These are phyloP conservation scores for Rhagoletis zephyria DNA, from an alignment of 1,140 invertebrate genomes.

Conservation along the genomic window DNA sequence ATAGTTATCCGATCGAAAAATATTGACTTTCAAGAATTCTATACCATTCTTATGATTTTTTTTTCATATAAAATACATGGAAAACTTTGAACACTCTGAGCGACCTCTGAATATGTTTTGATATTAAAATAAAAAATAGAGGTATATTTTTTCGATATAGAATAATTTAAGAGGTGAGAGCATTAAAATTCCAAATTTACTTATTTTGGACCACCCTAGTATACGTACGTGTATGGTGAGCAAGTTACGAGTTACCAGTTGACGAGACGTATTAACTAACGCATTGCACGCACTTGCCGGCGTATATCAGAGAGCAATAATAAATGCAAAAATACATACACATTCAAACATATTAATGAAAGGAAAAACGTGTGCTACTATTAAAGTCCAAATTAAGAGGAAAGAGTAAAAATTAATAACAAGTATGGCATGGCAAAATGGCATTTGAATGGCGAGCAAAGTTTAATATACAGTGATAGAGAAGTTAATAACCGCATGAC, in stretches of 20 bases:
- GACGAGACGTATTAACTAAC: background rate
- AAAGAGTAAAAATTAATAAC: conserved; percentile 5
- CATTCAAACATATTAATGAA: background rate
- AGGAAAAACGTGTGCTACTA: background rate
- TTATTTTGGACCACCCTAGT: background rate
- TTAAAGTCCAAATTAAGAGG: background rate
- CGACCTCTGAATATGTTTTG: no score
- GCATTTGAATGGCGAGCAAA: conserved; percentile 26
- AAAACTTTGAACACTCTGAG: no score
- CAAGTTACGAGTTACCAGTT: background rate
- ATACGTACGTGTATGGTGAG: background rate
- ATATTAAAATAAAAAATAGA: no score
- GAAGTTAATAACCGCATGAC: no score
- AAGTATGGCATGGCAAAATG: background rate
- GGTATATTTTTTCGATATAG: no score
- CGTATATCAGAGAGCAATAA: conserved; percentile 13
- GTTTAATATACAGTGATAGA: background rate
- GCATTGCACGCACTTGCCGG: conserved; percentile 28
- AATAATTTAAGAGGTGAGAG: no score
- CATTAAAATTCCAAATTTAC: no score
- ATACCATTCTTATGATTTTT: no score
- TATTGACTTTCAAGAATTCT: no score
- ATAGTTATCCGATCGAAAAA: no score
- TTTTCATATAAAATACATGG: no score
- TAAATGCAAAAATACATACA: conserved; percentile 6